Percentiles rank a stretch among this genome's conserved stretches.
These are phyloP conservation scores for Cyanoramphus novaezelandiae DNA, from an alignment of 2,113 vertebrate species.

Conservation along the genomic window DNA sequence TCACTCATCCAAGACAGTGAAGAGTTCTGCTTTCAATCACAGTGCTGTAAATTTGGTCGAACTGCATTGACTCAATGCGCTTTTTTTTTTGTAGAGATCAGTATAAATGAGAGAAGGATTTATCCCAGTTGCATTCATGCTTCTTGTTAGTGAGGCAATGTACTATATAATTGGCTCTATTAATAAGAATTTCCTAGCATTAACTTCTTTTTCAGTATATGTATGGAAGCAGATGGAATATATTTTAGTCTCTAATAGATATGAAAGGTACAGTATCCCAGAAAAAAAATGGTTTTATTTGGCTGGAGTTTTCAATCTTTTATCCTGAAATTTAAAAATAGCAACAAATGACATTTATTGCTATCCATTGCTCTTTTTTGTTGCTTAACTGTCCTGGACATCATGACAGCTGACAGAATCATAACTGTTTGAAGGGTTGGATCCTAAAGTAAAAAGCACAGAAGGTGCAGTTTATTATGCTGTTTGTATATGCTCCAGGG, in stretches of 20 bases:
- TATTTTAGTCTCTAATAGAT: neutral
- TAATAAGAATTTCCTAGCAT: neutral
- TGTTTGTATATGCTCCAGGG: neutral
- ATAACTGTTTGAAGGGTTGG: neutral
- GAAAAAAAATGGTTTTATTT: neutral
- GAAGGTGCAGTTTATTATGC: neutral
- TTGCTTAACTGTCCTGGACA: neutral
- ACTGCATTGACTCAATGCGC: neutral
- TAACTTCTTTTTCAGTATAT: neutral
- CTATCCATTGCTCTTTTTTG: neutral
- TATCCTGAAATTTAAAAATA: neutral
- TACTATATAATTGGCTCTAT: constrained; percentile 13
- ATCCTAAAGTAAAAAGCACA: neutral
- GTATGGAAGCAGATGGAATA: constrained; percentile 8
- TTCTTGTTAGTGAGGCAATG: constrained; percentile 27
- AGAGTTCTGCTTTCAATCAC: neutral
- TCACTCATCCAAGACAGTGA: constrained; percentile 6
- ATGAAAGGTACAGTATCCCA: neutral
- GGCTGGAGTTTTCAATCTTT: neutral
- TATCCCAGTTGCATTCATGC: neutral
- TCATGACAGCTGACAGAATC: neutral
- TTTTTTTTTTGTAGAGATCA: constrained; percentile 27
- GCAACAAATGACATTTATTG: neutral
- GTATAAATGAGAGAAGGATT: constrained; percentile 29
- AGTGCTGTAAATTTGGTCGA: constrained; percentile 9